Evolutionary conservation across 2,888 invertebrate genomes (phyloP).

Genomic region (Selenia dentaria): DNA sequence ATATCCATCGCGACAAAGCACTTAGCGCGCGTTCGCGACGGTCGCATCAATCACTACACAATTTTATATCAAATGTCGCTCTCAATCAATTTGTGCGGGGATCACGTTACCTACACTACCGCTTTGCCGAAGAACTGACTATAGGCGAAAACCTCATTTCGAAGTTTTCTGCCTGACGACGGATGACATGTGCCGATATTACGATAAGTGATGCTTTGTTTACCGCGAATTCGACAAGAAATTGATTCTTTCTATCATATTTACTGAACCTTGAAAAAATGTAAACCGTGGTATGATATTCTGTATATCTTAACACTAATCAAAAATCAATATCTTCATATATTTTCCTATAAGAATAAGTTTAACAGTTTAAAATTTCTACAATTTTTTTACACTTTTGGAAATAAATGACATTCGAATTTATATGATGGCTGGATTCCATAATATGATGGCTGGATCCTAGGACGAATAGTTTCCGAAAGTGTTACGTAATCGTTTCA

Average conservation of each 20-base stretch:
- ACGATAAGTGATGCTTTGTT: slow-evolving; percentile 17
- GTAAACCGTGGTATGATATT: too few species aligned
- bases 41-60: slow-evolving; percentile 83
- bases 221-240: neutral
- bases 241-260: slow-evolving; percentile 2
- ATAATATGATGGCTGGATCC: too few species aligned
- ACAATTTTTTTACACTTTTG: too few species aligned
- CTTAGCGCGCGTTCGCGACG: slow-evolving; percentile 71
- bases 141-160: slow-evolving; percentile 8
- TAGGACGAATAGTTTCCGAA: too few species aligned
- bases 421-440: too few species aligned
- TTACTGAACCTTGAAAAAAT: too few species aligned
- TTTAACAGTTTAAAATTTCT: too few species aligned
- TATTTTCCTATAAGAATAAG: too few species aligned
- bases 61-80: slow-evolving; percentile 85
- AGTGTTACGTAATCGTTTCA: too few species aligned
- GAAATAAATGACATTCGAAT: too few species aligned
- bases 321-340: too few species aligned
- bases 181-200: slow-evolving; percentile 15
- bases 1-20: slow-evolving; percentile 70
- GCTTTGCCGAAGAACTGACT: slow-evolving; percentile 16
- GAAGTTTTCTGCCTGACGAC: slow-evolving; percentile 11
- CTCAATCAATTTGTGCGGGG: slow-evolving; percentile 82
- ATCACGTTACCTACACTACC: slow-evolving; percentile 73
- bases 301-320: too few species aligned